Evolutionary conservation across 2,888 invertebrate species (phyloP), one percentile per base, ranked within the genome.

Genomic region (Temnothorax unifasciatus): DNA sequence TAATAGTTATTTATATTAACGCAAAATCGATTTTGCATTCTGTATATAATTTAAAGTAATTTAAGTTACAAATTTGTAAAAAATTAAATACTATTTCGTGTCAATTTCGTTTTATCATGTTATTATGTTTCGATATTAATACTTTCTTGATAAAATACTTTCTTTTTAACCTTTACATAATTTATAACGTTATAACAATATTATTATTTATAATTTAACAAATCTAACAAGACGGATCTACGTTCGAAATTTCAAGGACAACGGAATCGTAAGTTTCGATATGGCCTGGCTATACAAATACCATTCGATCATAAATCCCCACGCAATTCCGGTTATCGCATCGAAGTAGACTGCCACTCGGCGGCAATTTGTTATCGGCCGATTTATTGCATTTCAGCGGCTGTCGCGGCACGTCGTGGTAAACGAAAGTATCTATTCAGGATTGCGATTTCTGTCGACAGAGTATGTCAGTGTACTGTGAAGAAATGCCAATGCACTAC

Each of bases 321-420:
- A 71, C 25, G 38, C 71, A 47, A 71, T 59, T 59, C 73, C 44
- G 47, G 73, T 73, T 81, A 81, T 73, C 79, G 59, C 73, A 44
- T 77, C 41, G 77, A 77, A 77, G 41, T 54, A n/a, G 59, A 59
- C 79, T 71, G 79, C 44, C 71, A 71, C 71, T 57, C 44, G 44
- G 59, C 79, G 59, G 73, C 79, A 81, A 81, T 81, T 81, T 81
- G 79, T 81, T 81, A 81, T 81, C 73, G 59, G 73, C 18, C 34
- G 73, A 81, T 81, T 81, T 81, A 81, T 73, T 81, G 79, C 79
- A 59, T 59, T 59, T 81, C 71, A 81, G 21, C 77, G 77, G 77
- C 79, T 71, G 79, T 73, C 79, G 59, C 34, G 44, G 18, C 34
- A 69, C 69, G 71, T 69, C 57, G 44, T 44, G 18, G 21, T 34